Base-by-base conservation (phyloP, 2,113 vertebrate genomes). In the Platysteira castanea region DNA sequence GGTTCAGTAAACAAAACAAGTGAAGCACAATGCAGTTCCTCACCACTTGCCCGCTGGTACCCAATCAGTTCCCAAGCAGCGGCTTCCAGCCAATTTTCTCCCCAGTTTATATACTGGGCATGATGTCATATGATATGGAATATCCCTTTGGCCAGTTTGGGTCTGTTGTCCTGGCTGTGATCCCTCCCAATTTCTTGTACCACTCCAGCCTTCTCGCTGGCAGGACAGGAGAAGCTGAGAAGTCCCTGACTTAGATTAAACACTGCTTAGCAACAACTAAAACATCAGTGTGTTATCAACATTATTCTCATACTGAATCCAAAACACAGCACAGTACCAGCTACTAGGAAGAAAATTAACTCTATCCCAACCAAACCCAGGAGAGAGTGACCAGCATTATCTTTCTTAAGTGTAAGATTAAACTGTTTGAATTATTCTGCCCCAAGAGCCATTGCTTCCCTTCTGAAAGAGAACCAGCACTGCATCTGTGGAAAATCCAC, bases 371-470 rank as follows among this genome's bases (percentile, higher is more conserved):
- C 24, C 33, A 42, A 75, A 81, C 15, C 9, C 35, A 26, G 31
- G 16, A 57, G 4, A 70, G 20, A 71, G 23, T 42, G 35, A 53
- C 20, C 67, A 33, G 31, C 37, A 78, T 70, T 67, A 35, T 33
- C 33, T 26, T 60, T 15, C 44, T 53, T 35, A 54, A 56, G 26
- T 4, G 22, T 37, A 44, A 84, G 65, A 82, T 64, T 71, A 59
- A 67, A 33, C 59, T 52, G 8, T 54, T 65, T 37, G 22, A 60
- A 63, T 56, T 64, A 73, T 76, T 42, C 19, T 87, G 8, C 42
- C 16, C 1, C 13, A 42, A 54, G 11, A 2, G 0, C 60, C 15
- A 41, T 41, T 5, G 0, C 59, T 85, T 76, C 23, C 9, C 33
- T 77, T 83, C 60, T 39, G 54, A 65, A 87, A 63, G 28, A 15